Conservation (phyloP, 2,113 vertebrate species). For the Chloebia gouldiae region DNA sequence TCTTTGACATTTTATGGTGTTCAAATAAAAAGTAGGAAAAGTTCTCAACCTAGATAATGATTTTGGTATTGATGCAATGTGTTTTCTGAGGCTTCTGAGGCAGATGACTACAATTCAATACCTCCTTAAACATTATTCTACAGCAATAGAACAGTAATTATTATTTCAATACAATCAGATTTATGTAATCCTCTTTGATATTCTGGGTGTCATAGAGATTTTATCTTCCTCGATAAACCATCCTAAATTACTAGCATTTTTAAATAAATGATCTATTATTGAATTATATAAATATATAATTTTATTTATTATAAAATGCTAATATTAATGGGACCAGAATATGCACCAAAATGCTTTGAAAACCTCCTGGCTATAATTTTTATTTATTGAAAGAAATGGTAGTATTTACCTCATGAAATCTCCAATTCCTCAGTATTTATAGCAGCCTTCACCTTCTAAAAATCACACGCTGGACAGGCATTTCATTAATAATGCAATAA, state of each 20-base stretch:
- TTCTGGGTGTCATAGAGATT: neutral
- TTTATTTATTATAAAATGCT: neutral
- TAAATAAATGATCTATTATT: neutral
- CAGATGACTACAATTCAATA: neutral
- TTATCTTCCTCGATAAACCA: neutral
- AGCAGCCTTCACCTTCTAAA: conserved; percentile 26
- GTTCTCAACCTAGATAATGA: neutral
- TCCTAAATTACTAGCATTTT: neutral
- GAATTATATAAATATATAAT: too few relatives aligned
- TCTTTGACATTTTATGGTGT: neutral
- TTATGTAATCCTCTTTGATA: neutral
- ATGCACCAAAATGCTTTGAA: neutral
- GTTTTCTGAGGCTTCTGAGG: neutral
- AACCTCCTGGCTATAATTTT: neutral
- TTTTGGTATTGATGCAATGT: neutral
- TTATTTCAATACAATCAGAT: neutral
- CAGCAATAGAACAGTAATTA: neutral
- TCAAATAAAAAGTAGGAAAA: neutral
- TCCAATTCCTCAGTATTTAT: conserved; percentile 4
- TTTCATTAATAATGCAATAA: conserved; percentile 34
- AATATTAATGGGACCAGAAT: neutral
- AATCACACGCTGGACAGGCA: conserved; percentile 4
- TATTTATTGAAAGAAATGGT: neutral
- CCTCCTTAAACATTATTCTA: neutral
- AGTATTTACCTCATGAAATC: neutral